phyloP scores from a whole-genome alignment of 1,140 invertebrate species.

The Aplysia californica region DNA sequence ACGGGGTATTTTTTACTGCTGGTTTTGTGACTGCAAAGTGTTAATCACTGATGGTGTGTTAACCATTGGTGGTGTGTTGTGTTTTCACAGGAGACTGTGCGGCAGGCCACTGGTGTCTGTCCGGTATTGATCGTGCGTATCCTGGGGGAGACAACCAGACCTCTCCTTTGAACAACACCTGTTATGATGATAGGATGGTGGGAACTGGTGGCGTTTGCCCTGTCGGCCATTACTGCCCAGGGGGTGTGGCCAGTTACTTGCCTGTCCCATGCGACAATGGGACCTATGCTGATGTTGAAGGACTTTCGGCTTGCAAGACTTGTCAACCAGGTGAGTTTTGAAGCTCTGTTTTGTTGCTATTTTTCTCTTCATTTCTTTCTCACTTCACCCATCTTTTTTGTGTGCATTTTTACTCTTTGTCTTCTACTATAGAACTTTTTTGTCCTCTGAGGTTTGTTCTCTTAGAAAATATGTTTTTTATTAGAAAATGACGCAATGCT shows the following conservation, averaged over 20 bases:
- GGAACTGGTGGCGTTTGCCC: conserved; percentile 59
- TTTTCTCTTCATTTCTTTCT: no score
- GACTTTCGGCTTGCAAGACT: conserved; percentile 49
- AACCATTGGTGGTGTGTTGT: no score
- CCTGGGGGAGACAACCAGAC: conserved; percentile 54
- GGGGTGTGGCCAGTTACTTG: conserved; percentile 43
- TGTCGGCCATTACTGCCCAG: conserved; percentile 56
- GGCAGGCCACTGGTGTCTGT: conserved; percentile 59
- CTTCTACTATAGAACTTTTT: no score
- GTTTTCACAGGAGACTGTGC: conserved; percentile 61
- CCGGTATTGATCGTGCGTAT: conserved; percentile 54
- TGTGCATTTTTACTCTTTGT: no score
- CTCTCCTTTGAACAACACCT: conserved; percentile 43
- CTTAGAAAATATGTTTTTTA: no score
- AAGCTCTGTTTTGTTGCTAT: not conserved
- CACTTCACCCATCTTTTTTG: no score
- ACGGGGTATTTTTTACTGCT: no score
- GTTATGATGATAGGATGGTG: conserved; percentile 54
- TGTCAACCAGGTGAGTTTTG: conserved; percentile 51
- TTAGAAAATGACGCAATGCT: no score
- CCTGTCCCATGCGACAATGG: conserved; percentile 59
- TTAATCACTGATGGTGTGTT: no score
- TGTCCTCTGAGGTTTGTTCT: no score
- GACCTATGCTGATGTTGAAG: conserved; percentile 56
- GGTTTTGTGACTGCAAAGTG: no score